Conservation (phyloP, 2,888 invertebrate genomes). For the Epinotia brunnichana region DNA sequence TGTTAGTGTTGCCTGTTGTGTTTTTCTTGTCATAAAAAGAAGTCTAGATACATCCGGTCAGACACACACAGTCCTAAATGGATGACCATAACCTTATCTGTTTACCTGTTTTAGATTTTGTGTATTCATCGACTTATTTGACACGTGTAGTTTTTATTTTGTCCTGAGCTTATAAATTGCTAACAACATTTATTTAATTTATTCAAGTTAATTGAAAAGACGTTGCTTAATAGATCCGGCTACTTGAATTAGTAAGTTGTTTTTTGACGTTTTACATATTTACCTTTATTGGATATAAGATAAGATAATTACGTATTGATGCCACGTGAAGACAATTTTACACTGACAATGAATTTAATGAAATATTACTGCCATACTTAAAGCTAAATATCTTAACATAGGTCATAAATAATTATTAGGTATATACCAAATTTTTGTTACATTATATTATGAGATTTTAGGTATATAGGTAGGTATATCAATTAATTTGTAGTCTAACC, state of each 20-base stretch:
- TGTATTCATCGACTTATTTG: background rate
- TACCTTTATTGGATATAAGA: background rate
- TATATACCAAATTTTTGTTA: no score
- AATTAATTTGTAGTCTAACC: no score
- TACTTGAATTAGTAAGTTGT: constrained; percentile 17
- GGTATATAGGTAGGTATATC: no score
- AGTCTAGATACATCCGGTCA: background rate
- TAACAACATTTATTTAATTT: constrained; percentile 15
- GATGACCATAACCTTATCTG: background rate
- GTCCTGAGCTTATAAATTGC: constrained; percentile 6
- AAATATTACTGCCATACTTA: background rate
- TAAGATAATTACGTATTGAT: background rate
- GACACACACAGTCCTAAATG: background rate
- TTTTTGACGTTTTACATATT: constrained; percentile 9
- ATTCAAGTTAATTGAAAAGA: constrained; percentile 25
- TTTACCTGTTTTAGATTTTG: background rate
- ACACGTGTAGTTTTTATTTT: constrained; percentile 14
- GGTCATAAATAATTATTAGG: no score
- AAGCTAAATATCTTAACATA: background rate
- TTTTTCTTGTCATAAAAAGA: background rate
- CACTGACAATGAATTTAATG: no score
- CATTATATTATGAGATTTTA: no score
- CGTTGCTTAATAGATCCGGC: constrained; percentile 26
- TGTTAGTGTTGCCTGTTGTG: background rate
- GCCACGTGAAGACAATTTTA: no score